These are phyloP conservation scores for Brachionus plicatilis DNA, from an alignment of 1,140 invertebrate species.

Conservation along the genomic window DNA sequence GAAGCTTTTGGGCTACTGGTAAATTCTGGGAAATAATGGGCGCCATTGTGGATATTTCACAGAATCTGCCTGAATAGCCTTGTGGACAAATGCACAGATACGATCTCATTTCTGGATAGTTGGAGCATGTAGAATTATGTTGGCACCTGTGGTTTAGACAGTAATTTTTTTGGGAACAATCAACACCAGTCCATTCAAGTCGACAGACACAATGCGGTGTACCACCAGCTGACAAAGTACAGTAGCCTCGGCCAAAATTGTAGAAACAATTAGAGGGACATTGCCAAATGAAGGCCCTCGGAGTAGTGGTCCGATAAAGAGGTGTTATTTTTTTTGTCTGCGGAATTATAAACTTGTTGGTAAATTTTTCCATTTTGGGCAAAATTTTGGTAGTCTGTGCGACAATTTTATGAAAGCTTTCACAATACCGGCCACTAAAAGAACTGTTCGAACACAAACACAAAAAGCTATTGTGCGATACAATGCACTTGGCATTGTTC, in stretches of 20 bases:
- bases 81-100: slow-evolving; percentile 29
- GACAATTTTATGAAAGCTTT: neutral
- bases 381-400: neutral
- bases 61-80: slow-evolving; percentile 23
- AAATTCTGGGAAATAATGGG: neutral
- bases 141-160: slow-evolving; percentile 2
- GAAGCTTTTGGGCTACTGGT: slow-evolving; percentile 20
- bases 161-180: slow-evolving; percentile 39
- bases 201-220: slow-evolving; percentile 35
- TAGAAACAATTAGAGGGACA: slow-evolving; percentile 38
- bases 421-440: slow-evolving; percentile 27
- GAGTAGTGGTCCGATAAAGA: neutral
- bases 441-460: slow-evolving; percentile 19
- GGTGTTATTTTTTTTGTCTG: neutral
- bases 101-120: slow-evolving; percentile 34
- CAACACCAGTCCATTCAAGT: slow-evolving; percentile 31
- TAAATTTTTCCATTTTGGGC: neutral
- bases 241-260: slow-evolving; percentile 13
- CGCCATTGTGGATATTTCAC: slow-evolving; percentile 21
- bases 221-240: slow-evolving; percentile 3
- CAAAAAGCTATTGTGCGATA: neutral
- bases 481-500: slow-evolving; percentile 25
- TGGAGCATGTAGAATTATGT: slow-evolving; percentile 30
- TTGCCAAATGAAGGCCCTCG: slow-evolving; percentile 16
- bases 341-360: neutral